Evolutionary conservation across 1,140 invertebrate genomes (phyloP).

Genomic region (Drosophila ironensis): DNA sequence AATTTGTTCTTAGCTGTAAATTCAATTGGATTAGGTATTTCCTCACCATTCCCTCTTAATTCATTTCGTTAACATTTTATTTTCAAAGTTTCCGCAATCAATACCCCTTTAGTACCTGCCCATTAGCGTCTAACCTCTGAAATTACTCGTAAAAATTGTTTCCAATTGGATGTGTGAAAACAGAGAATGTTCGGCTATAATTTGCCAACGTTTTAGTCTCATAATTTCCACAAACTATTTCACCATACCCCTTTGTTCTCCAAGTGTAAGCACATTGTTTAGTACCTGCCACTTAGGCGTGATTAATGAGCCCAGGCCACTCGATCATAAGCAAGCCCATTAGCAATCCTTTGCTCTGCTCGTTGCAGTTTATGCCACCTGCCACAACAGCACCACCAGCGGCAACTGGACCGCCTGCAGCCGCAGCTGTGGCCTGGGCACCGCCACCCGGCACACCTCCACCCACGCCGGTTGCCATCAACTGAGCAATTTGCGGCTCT

Average conservation of each 20-base stretch:
- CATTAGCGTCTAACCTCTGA: no score
- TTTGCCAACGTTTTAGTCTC: no score
- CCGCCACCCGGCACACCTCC: conserved; percentile 85
- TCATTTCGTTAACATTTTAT: no score
- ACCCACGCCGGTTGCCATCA: conserved; percentile 84
- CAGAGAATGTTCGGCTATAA: background rate
- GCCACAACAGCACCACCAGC: conserved; percentile 79
- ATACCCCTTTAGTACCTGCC: no score
- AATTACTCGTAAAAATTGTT: no score
- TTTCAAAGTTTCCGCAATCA: no score
- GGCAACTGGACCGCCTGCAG: conserved; percentile 86
- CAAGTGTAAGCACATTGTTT: background rate
- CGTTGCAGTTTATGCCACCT: conserved; percentile 82
- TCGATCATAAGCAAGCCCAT: conserved; percentile 31
- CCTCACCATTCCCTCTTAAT: no score
- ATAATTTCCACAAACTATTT: no score
- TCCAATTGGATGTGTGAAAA: background rate
- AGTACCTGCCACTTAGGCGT: background rate
- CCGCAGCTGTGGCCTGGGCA: conserved; percentile 85
- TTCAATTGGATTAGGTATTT: no score
- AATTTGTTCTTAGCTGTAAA: no score
- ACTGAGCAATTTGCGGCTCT: conserved; percentile 85
- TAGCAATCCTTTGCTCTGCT: conserved; percentile 18
- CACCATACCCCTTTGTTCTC: background rate
- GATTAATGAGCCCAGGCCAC: conserved; percentile 16